Conservation (phyloP, 2,113 vertebrate genomes). For the Erythrolamprus reginae region DNA sequence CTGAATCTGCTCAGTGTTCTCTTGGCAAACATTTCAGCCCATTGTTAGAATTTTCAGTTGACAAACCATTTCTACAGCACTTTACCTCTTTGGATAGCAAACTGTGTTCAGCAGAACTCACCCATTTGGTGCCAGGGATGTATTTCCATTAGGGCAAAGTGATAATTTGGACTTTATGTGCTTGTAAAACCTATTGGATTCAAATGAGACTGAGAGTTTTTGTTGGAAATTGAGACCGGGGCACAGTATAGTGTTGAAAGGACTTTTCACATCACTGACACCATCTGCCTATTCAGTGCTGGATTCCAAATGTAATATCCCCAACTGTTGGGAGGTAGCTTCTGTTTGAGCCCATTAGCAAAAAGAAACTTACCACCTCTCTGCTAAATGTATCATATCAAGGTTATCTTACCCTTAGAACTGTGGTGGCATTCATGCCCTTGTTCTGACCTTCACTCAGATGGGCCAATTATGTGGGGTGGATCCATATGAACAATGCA, state of each 20-base stretch:
- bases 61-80: background rate
- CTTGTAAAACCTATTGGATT: background rate
- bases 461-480: background rate
- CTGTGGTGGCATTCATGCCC: too few species aligned
- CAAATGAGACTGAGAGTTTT: constrained; percentile 10
- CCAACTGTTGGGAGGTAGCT: background rate
- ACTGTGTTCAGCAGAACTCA: background rate
- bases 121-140: background rate
- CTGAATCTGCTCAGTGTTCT: background rate
- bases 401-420: background rate
- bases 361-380: background rate
- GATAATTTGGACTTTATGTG: background rate
- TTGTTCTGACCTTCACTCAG: background rate
- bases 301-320: background rate
- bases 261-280: background rate
- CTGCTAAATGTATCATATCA: background rate
- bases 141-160: background rate
- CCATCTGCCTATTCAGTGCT: background rate
- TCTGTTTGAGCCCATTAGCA: background rate
- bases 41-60: background rate
- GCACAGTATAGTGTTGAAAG: background rate
- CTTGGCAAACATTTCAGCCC: background rate
- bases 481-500: background rate
- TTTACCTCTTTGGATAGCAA: background rate
- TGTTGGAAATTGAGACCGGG: background rate